Base-by-base conservation (phyloP, 2,888 invertebrate genomes). In the Drosophila paramelanica region DNA sequence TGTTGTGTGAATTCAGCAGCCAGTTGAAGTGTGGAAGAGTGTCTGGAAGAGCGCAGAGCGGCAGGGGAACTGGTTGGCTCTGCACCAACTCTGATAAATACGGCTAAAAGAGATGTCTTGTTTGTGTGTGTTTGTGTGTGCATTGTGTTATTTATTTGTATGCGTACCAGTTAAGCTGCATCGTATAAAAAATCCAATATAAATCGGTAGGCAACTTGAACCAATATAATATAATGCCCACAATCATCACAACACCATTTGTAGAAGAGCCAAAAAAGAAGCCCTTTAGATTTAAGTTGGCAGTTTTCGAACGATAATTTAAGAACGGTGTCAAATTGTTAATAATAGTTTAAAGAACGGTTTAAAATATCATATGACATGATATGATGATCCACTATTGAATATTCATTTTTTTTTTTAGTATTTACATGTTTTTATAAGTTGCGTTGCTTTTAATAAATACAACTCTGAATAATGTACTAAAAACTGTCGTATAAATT, bases 141-240 rank as follows among this genome's bases (percentile, higher is more conserved):
- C 64, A 59, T 46, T 59, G 31, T 60, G 71, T 78, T 85, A 79
- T 85, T 81, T 88, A 77, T 85, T 67, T 85, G 66, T 71, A 74
- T 86, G 83, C 65, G 64, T 59, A 67, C 41, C 67, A 61, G 75
- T 65, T 83, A 81, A 78, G 75, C 87, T 73, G 56, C 67, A 59
- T 75, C 74, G 74, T 75, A 79, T 68, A 81, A 79, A 77, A 83
- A 73, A 77, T 75, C 74, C 72, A 71, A 89, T 82, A 88, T 77
- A 89, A 81, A 78, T 88, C 77, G 83, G 71, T 79, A 73, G 78
- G 65, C 73, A 81, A 83, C 77, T 83, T 79, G 56, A 72, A 51
- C 73, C 86, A 81, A 86, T 88, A 81, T 79, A 86, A 88, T 71
- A 74, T 67, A 87, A 73, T 79, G 72, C 68, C 50, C 55, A 66